Percentiles rank a stretch among this genome's conserved stretches.
phyloP scores from a whole-genome alignment of 2,113 vertebrate species.

The Lipotes vexillifer region DNA sequence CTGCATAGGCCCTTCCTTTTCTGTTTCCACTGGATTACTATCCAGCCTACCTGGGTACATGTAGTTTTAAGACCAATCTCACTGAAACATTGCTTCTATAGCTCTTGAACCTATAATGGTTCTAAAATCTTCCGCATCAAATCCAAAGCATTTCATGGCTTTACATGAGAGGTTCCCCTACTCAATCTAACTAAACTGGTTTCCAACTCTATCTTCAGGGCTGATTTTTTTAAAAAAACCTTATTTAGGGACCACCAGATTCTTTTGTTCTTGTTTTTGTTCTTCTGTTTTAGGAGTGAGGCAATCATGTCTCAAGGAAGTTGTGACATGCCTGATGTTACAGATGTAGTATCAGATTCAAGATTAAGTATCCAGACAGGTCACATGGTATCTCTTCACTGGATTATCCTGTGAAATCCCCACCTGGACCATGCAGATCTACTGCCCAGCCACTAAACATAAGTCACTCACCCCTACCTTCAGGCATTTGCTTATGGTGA shows the following conservation, averaged over 20 bases:
- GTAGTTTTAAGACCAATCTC: neutral
- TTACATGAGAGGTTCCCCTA: neutral
- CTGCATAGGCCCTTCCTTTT: neutral
- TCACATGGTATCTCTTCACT: neutral
- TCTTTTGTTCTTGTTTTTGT: neutral
- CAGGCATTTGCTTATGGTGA: neutral
- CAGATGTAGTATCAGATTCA: neutral
- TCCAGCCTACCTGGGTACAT: neutral
- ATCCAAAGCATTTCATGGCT: neutral
- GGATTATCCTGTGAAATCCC: neutral
- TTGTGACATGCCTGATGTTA: neutral
- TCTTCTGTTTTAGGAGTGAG: slow-evolving; percentile 2
- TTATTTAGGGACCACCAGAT: neutral
- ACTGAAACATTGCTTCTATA: neutral
- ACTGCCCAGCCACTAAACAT: neutral
- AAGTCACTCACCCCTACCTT: neutral
- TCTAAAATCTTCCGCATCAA: neutral
- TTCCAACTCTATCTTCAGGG: neutral
- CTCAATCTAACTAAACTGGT: neutral
- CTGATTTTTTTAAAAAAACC: neutral
- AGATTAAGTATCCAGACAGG: neutral
- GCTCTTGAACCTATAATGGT: neutral
- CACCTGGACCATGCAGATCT: neutral
- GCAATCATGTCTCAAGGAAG: neutral
- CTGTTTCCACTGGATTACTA: neutral